phyloP scores from a whole-genome alignment of 2,888 invertebrate species.

The Scaptomyza caliginosa region DNA sequence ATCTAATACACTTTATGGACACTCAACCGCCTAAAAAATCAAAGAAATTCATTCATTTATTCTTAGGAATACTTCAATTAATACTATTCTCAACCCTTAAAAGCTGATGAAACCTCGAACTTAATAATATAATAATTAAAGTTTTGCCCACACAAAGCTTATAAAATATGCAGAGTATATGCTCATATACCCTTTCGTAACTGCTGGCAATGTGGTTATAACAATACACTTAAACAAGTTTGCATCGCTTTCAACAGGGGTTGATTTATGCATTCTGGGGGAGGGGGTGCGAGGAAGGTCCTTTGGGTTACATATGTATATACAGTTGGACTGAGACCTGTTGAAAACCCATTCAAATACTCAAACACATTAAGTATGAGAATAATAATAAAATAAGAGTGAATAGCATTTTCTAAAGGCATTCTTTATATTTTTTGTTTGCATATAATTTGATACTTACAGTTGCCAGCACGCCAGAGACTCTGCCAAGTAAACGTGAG shows the following conservation, averaged over 20 bases:
- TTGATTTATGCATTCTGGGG: slow-evolving; percentile 43
- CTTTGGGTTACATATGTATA: not conserved
- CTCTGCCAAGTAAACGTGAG: slow-evolving; percentile 86
- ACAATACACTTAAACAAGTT: slow-evolving; percentile 46
- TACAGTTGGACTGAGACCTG: slow-evolving; percentile 20
- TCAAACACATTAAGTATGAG: not conserved
- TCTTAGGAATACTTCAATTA: too few relatives aligned
- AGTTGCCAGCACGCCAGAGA: slow-evolving; percentile 94
- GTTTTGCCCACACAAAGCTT: slow-evolving; percentile 3
- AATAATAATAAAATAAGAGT: not conserved
- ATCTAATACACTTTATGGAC: not conserved
- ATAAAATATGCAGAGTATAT: slow-evolving; percentile 28
- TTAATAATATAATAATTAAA: not conserved
- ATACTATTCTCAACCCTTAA: not conserved
- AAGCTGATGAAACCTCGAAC: not conserved
- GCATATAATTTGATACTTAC: slow-evolving; percentile 84
- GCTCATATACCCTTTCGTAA: slow-evolving; percentile 27
- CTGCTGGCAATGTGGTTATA: slow-evolving; percentile 30
- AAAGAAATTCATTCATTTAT: too few relatives aligned
- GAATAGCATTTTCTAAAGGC: slow-evolving; percentile 30
- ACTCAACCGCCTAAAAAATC: too few relatives aligned
- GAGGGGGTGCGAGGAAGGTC: not conserved
- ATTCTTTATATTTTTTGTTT: too few relatives aligned
- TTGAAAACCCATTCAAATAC: slow-evolving; percentile 26
- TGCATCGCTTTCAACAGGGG: not conserved